phyloP scores from a whole-genome alignment of 64 coral and sea anemone genomes.

The Porites lutea region DNA sequence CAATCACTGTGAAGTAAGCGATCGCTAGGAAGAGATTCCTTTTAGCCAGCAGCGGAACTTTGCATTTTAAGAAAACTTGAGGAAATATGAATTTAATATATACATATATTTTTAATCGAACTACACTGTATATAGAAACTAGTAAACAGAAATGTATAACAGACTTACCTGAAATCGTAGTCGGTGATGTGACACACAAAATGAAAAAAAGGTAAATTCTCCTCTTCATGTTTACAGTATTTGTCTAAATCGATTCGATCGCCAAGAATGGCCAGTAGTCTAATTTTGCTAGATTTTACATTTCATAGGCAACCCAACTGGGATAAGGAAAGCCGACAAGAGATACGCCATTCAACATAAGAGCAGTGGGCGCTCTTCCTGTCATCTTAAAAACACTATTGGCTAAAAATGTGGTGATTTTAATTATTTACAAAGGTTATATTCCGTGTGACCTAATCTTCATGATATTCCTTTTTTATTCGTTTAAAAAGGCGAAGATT shows the following conservation, averaged over 20 bases:
- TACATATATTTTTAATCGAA: too few relatives aligned
- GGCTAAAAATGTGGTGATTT: conserved; percentile 3
- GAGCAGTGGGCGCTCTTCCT: neutral
- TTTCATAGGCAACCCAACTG: neutral
- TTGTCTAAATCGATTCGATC: too few relatives aligned
- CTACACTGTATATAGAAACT: neutral
- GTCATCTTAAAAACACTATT: conserved; percentile 16
- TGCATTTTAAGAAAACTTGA: too few relatives aligned
- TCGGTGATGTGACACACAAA: neutral
- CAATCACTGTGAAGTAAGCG: too few relatives aligned
- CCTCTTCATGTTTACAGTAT: neutral
- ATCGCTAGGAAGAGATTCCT: too few relatives aligned
- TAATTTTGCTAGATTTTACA: conserved; percentile 13
- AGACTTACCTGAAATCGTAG: conserved; percentile 9
- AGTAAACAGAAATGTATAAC: neutral
- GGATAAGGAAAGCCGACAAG: neutral
- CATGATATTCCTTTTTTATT: neutral
- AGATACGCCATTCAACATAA: conserved; percentile 6
- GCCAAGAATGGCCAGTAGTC: neutral
- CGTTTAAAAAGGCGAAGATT: neutral
- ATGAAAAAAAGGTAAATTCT: neutral
- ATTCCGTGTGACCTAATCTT: conserved; percentile 38
- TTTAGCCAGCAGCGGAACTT: too few relatives aligned
- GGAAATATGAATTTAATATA: too few relatives aligned
- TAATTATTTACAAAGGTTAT: conserved; percentile 8